Percentiles rank a stretch among this genome's conserved stretches.
Conservation (phyloP, 1,140 invertebrate species). For the Cheumatopsyche charites region DNA sequence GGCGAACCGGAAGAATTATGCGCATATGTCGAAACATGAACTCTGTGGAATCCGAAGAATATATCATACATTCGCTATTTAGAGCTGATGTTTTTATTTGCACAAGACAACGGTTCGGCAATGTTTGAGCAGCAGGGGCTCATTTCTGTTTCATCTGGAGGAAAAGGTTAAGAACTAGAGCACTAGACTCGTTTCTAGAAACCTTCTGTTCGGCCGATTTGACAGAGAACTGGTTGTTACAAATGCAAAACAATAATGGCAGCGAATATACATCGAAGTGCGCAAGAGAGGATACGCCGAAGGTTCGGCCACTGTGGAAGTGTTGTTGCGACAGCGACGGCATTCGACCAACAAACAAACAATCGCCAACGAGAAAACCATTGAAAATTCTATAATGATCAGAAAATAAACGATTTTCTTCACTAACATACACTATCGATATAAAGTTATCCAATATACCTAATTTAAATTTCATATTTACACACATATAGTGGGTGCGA, state of each 20-base stretch:
- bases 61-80: neutral
- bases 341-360: constrained; percentile 19
- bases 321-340: constrained; percentile 21
- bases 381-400: no score
- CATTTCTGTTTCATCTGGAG: no score
- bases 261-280: neutral
- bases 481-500: no score
- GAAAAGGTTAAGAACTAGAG: no score
- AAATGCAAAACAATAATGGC: constrained; percentile 11
- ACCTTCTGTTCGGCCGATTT: neutral
- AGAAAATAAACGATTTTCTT: no score
- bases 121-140: constrained; percentile 6
- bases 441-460: no score
- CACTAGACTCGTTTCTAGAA: no score
- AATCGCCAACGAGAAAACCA: neutral
- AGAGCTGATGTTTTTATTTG: no score
- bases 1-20: no score
- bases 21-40: no score
- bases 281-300: constrained; percentile 21
- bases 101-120: neutral
- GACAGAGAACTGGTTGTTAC: neutral
- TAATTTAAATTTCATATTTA: no score
- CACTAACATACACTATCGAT: no score
- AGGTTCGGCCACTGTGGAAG: constrained; percentile 2
- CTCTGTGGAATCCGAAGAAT: neutral